Base-by-base conservation (phyloP, 2,113 vertebrate species). In the Corvus moneduloides region DNA sequence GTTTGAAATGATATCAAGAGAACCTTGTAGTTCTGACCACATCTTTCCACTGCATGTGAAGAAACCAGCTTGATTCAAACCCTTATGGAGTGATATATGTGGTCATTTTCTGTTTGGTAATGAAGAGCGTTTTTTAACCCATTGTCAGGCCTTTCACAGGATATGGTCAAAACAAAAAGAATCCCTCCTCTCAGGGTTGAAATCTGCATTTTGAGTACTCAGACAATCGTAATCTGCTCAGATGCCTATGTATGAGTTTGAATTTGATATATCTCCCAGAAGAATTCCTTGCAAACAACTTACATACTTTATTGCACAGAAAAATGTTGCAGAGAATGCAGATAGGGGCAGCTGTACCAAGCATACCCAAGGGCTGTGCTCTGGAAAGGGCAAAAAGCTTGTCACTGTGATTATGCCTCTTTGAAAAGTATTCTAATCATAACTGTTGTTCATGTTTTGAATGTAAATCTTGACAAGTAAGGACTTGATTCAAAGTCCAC, bases 181-280 rank as follows among this genome's bases (percentile, higher is more conserved):
- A 72, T 91, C 23, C 41, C 35, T 73, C 24, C 41, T 77, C 23
- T 74, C 76, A 87, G 2, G 1, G 79, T 23, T 89, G 80, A 94
- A 94, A 85, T 93, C 55, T 90, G 30, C 79, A 75, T 90, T 97
- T 95, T 80, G n/a, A 84, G 21, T 82, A 69, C 41, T 84, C 4
- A 32, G 52, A 59, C 77, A 67, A 39, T 84, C 75, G 92, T 76
- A 64, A 51, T 94, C 58, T 79, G 30, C 68, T 76, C 35, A 59
- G 32, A 51, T 72, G 18, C 44, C 44, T 61, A 14, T 44, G 12
- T 62, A 26, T 63, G 71, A 90, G 21, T 52, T 84, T 88, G 46
- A 72, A 71, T 88, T 89, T 32, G 14, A 52, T 84, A 3, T 39
- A 61, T 71, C 58, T 93, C 82, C 22, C 66, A 46, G 41, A 74